Evolutionary conservation across 2,797 vertebrate genomes (phyloP).

Genomic region (Monodelphis domestica): DNA sequence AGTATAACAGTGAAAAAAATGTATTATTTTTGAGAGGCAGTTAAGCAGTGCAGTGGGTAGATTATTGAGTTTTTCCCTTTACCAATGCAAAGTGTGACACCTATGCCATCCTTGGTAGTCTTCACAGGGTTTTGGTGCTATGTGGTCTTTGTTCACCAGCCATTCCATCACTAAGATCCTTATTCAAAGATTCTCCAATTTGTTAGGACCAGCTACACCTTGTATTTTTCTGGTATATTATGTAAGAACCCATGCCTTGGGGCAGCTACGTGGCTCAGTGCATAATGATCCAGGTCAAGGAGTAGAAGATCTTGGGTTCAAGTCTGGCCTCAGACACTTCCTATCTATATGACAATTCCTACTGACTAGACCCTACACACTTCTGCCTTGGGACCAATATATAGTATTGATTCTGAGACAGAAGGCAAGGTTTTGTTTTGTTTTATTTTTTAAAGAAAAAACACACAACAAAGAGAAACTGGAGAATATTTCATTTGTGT

Average conservation of each 20-base stretch:
- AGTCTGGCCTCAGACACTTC: not conserved
- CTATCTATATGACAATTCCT: not conserved
- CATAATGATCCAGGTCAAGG: not conserved
- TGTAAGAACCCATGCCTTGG: not conserved
- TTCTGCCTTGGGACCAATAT: too few relatives aligned
- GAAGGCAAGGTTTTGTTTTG: too few relatives aligned
- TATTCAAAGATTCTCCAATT: not conserved
- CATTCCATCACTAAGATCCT: not conserved
- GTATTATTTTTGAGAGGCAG: not conserved
- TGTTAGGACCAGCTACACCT: not conserved
- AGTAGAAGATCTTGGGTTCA: not conserved
- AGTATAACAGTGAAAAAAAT: not conserved
- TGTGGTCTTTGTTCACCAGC: not conserved
- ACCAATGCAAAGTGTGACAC: not conserved
- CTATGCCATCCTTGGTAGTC: not conserved
- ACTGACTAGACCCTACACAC: too few relatives aligned
- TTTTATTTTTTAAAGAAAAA: conserved; percentile 6
- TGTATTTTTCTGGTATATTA: not conserved
- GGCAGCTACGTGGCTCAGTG: not conserved
- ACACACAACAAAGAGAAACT: conserved; percentile 1
- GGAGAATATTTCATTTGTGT: too few relatives aligned
- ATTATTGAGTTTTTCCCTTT: not conserved
- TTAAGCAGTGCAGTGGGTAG: not conserved
- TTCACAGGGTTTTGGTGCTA: not conserved
- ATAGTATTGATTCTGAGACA: too few relatives aligned